A percentile compares a stretch with the other conserved stretches of the same genome.
phyloP scores from a whole-genome alignment of 53 echinoderm and acorn worm genomes.

The Echinometra lucunter region DNA sequence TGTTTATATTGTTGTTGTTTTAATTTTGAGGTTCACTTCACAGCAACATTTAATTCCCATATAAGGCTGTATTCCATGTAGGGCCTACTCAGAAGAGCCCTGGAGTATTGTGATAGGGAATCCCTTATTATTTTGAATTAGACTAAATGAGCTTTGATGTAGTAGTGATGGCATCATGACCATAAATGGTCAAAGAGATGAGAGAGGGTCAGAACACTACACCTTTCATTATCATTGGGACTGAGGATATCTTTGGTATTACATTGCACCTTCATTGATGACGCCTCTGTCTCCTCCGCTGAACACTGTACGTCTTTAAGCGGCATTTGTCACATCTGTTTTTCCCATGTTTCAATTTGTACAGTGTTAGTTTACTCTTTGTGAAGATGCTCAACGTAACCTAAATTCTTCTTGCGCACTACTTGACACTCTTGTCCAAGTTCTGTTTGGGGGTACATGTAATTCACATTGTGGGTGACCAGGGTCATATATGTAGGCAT shows the following conservation, averaged over 20 bases:
- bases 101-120: neutral
- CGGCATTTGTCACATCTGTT: constrained; percentile 6
- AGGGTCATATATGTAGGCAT: too few species aligned
- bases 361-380: constrained; percentile 22
- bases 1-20: too few species aligned
- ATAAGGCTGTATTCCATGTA: too few species aligned
- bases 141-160: too few species aligned
- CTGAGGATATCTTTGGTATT: neutral
- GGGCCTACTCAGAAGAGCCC: neutral
- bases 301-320: constrained; percentile 20
- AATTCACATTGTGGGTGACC: too few species aligned
- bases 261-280: neutral
- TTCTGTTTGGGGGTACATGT: too few species aligned
- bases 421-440: too few species aligned
- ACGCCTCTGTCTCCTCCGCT: constrained; percentile 9
- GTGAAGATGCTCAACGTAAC: neutral
- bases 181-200: constrained; percentile 36
- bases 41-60: too few species aligned
- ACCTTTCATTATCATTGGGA: constrained; percentile 43
- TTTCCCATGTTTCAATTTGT: neutral
- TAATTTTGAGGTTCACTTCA: too few species aligned
- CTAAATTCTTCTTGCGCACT: neutral
- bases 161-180: neutral
- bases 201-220: constrained; percentile 43
- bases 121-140: neutral